These are phyloP conservation scores for Gadus chalcogrammus DNA, from an alignment of 2,113 vertebrate species.

Conservation along the genomic window DNA sequence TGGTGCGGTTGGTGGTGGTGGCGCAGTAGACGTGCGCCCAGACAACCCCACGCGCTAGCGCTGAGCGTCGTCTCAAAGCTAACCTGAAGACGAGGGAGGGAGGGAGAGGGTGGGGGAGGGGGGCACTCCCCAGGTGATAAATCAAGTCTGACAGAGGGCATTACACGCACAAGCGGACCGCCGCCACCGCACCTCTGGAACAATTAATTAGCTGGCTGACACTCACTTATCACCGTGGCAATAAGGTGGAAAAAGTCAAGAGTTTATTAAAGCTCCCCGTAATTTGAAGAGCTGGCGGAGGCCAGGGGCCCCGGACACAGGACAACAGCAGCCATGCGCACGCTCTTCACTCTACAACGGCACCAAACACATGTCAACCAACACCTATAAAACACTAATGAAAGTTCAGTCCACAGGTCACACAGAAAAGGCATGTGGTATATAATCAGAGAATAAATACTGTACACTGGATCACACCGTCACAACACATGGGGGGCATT, in stretches of 20 bases:
- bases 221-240: conserved; percentile 73
- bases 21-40: not conserved
- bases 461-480: conserved; percentile 45
- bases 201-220: conserved; percentile 72
- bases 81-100: conserved; percentile 9
- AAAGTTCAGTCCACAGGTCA: conserved; percentile 18
- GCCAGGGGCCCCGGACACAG: conserved; percentile 46
- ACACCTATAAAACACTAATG: not conserved
- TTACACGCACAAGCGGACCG: conserved; percentile 62
- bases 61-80: conserved; percentile 4
- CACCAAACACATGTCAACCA: conserved; percentile 29
- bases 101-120: conserved; percentile 14
- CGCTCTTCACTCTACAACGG: conserved; percentile 38
- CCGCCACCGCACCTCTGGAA: conserved; percentile 50
- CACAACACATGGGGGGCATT: conserved; percentile 28
- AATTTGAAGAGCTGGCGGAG: conserved; percentile 57
- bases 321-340: conserved; percentile 53
- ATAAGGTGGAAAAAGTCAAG: conserved; percentile 78
- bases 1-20: not conserved
- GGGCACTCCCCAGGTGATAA: conserved; percentile 65
- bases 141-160: conserved; percentile 64
- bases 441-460: conserved; percentile 51
- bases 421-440: conserved; percentile 22
- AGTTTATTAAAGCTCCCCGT: conserved; percentile 75
- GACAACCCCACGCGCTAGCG: conserved; percentile 17